Evolutionary conservation across 2,888 invertebrate genomes (phyloP).

Genomic region (Rhodophaea formosa): DNA sequence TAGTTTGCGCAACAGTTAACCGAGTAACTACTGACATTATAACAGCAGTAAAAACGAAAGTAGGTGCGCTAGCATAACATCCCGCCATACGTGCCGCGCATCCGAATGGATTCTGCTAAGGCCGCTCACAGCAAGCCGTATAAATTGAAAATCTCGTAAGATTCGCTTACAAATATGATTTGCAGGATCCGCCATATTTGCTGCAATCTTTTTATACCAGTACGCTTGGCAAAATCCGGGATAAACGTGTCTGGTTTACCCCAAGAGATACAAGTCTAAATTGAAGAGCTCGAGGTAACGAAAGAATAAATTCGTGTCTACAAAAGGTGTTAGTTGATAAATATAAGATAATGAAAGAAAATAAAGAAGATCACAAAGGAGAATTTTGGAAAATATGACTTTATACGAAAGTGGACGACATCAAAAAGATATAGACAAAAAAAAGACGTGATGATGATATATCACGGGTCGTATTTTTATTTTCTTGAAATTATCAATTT

Average conservation of each 20-base stretch:
- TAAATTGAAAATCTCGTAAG: background rate
- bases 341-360: too few species aligned
- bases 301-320: background rate
- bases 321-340: too few species aligned
- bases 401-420: too few species aligned
- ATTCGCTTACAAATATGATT: background rate
- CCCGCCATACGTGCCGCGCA: constrained; percentile 28
- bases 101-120: constrained; percentile 22
- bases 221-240: too few species aligned
- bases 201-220: too few species aligned
- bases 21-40: constrained; percentile 20
- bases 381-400: too few species aligned
- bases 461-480: too few species aligned
- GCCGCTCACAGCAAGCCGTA: background rate
- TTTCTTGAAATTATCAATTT: background rate
- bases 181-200: background rate
- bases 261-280: too few species aligned
- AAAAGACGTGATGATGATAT: too few species aligned
- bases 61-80: constrained; percentile 34
- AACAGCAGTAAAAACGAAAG: constrained; percentile 41
- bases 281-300: background rate
- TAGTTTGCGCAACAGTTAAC: constrained; percentile 24
- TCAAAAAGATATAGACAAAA: too few species aligned
- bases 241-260: too few species aligned
- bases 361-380: too few species aligned